Base-by-base conservation (phyloP, 2,113 vertebrate genomes). In the Gobio gobio region DNA sequence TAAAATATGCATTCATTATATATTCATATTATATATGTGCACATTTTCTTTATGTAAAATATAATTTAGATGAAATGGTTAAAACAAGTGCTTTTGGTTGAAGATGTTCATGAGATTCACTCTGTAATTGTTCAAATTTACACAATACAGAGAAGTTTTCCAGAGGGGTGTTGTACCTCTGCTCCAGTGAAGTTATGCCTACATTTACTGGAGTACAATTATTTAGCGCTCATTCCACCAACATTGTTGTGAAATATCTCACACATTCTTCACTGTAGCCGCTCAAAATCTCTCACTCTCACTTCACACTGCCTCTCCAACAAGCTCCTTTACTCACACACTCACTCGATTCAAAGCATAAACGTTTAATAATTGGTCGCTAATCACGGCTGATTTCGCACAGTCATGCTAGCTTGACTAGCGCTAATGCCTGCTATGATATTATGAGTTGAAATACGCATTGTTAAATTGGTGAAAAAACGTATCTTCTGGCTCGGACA, bases 291-390 rank as follows among this genome's bases (percentile, higher is more conserved):
- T 88, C 83, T 88, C 83, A 88, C 87, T 82, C 78, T 84, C 91
- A 92, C 90, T 93, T 94, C 89, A 92, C 90, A 93, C 91, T 73
- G 58, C 76, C 77, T 63, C 89, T 90, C 86, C 87, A 91, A 92
- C 85, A 78, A 89, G 89, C 87, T 90, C 83, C 86, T 86, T 87
- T 89, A 85, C 85, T 86, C 85, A 87, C 85, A 84, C 77, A 86
- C 88, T 83, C 86, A 58, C 86, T 87, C 88, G 47, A 81, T 85
- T 87, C 88, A 87, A 76, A 59, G 76, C 87, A 54, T 89, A 91
- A 90, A 85, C 63, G 85, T 83, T 87, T 88, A 79, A 86, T 89
- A 91, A 92, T 89, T 78, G 86, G 78, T 74, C 43, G 84, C 86
- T 91, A 87, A 92, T 92, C 85, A 49, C 76, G 18, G 79, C 40